phyloP scores from a whole-genome alignment of 64 coral and sea anemone species.

The Platygyra sinensis region DNA sequence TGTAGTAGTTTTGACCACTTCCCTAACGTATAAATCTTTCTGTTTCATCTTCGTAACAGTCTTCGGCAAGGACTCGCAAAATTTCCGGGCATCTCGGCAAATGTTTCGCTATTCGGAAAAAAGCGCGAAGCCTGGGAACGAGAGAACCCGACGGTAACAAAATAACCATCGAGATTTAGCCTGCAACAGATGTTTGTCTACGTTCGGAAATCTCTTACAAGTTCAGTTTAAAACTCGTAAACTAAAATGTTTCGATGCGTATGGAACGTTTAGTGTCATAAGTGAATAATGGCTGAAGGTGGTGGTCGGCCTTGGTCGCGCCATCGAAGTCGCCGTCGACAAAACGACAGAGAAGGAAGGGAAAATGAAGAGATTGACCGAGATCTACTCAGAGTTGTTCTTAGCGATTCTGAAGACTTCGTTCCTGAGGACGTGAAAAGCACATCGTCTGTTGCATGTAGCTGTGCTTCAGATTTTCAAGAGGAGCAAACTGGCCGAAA shows the following conservation, averaged over 20 bases:
- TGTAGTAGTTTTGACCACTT: no score
- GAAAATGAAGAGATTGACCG: constrained; percentile 23
- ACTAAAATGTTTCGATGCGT: background rate
- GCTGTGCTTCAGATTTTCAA: constrained; percentile 27
- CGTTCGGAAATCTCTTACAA: background rate
- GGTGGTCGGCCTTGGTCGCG: constrained; percentile 33
- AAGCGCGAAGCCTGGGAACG: background rate
- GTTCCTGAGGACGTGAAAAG: constrained; percentile 34
- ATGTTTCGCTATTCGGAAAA: background rate
- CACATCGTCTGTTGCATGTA: constrained; percentile 32
- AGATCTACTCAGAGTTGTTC: constrained; percentile 25
- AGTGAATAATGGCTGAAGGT: constrained; percentile 15
- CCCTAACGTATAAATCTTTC: no score
- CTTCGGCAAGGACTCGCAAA: background rate
- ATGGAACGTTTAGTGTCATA: background rate
- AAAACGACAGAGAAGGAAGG: constrained; percentile 1
- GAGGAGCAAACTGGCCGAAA: background rate
- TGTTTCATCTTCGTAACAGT: background rate
- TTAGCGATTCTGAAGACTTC: constrained; percentile 36
- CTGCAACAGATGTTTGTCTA: background rate
- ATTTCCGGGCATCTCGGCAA: background rate
- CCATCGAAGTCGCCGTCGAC: constrained; percentile 19
- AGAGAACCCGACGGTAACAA: background rate
- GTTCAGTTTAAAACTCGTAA: background rate
- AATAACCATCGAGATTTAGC: background rate